These are phyloP conservation scores for Ypsolopha scabrella DNA, from an alignment of 2,888 invertebrate species.

Conservation along the genomic window DNA sequence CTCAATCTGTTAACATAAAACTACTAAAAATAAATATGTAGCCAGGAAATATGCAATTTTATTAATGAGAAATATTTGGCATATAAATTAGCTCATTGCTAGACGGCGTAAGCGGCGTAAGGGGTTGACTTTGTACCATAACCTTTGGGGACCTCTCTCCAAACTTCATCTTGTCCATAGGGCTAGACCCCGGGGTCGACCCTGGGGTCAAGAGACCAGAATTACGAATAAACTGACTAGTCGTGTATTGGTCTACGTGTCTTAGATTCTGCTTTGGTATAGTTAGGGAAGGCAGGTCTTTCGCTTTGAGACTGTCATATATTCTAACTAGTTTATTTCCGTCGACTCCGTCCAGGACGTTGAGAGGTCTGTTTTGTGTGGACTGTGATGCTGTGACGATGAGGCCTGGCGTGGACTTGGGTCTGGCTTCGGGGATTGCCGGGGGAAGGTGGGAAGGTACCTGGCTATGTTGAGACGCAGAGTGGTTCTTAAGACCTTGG, in stretches of 20 bases:
- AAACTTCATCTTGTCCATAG: slow-evolving; percentile 35
- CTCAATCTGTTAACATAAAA: too few species aligned
- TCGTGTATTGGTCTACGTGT: slow-evolving; percentile 27
- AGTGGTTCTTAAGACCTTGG: slow-evolving; percentile 82
- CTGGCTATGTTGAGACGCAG: slow-evolving; percentile 39
- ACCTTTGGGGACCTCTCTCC: slow-evolving; percentile 37
- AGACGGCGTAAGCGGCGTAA: slow-evolving; percentile 13
- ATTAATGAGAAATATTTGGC: neutral
- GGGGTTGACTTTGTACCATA: slow-evolving; percentile 32
- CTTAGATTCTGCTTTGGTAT: slow-evolving; percentile 50
- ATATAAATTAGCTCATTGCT: slow-evolving; percentile 17
- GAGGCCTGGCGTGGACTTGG: slow-evolving; percentile 41
- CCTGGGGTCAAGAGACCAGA: slow-evolving; percentile 62
- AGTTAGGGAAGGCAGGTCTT: slow-evolving; percentile 46
- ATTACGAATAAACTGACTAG: slow-evolving; percentile 18
- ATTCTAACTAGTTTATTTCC: slow-evolving; percentile 52
- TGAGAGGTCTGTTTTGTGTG: slow-evolving; percentile 25
- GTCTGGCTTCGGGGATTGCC: slow-evolving; percentile 2
- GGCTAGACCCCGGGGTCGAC: slow-evolving; percentile 47
- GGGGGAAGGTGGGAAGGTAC: neutral
- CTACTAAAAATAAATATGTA: neutral
- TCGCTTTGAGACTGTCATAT: slow-evolving; percentile 49
- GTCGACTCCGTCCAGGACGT: slow-evolving; percentile 32
- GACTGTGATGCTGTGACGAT: slow-evolving; percentile 53
- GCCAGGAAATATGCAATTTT: neutral